Evolutionary conservation across 2,888 invertebrate genomes (phyloP).

Genomic region (Drosophila phalerata): DNA sequence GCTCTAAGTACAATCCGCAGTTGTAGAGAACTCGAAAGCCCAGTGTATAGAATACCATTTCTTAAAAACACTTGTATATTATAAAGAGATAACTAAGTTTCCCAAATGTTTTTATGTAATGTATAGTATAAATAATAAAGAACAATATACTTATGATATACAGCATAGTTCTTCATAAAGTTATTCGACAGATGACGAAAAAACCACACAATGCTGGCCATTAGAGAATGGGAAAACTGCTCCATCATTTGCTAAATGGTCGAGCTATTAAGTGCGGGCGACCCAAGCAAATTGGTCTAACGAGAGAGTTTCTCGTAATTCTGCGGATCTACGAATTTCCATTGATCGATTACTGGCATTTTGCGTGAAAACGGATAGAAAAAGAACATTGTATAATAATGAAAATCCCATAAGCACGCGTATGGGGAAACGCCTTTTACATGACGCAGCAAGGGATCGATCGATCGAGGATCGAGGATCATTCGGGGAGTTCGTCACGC

Average conservation of each 20-base stretch:
- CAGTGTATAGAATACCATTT: slow-evolving; percentile 40
- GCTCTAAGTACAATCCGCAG: slow-evolving; percentile 26
- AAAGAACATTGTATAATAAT: slow-evolving; percentile 77
- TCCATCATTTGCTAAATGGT: slow-evolving; percentile 77
- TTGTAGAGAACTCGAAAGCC: slow-evolving; percentile 35
- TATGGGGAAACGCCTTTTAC: slow-evolving; percentile 49
- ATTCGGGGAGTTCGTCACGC: slow-evolving; percentile 49
- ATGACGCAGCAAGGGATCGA: slow-evolving; percentile 60
- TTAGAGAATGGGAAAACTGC: slow-evolving; percentile 61
- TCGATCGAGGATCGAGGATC: slow-evolving; percentile 34
- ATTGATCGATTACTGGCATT: slow-evolving; percentile 65
- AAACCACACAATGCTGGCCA: slow-evolving; percentile 24
- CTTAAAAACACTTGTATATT: slow-evolving; percentile 33
- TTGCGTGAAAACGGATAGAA: slow-evolving; percentile 65
- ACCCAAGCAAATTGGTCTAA: slow-evolving; percentile 70
- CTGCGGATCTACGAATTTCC: slow-evolving; percentile 24
- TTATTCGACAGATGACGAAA: slow-evolving; percentile 29
- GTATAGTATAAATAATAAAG: slow-evolving; percentile 48
- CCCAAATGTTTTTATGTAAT: slow-evolving; percentile 69
- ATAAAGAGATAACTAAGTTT: slow-evolving; percentile 37
- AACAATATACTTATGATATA: slow-evolving; percentile 29
- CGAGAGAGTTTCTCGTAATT: slow-evolving; percentile 11
- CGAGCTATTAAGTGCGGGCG: slow-evolving; percentile 70
- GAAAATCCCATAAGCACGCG: slow-evolving; percentile 72
- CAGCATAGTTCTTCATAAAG: not conserved